Evolutionary conservation across 2,888 invertebrate genomes (phyloP), one percentile per base, ranked within the genome.

Genomic region (Nephrotoma guestfalica): DNA sequence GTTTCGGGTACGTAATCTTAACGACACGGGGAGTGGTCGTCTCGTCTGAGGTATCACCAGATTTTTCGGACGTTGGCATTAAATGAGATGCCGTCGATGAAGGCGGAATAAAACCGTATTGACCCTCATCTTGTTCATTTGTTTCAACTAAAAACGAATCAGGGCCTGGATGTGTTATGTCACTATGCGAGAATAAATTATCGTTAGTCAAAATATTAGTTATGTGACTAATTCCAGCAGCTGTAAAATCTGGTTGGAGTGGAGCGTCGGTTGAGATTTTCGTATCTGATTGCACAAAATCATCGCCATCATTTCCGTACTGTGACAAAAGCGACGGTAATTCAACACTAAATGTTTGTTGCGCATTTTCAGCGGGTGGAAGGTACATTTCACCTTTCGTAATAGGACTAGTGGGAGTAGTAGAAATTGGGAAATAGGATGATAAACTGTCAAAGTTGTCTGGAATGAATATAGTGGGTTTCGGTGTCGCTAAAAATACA

Each of bases 121-220:
- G 91, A 0, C 90, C 92, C 0, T 92, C 91, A 87, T 93, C 93
- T 87, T 92, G 92, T 0, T 93, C 93, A 43, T 93, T 91, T 30
- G 93, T 92, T 87, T 94, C 93, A 2, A 94, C 90, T 0, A 95
- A 89, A 86, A 94, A 92, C 0, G 95, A 94, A 87, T 95, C 95
- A 11, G 95, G 94, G 0, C 93, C 91, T 2, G 93, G 93, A 88
- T 94, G 93, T 6, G 93, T 93, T 51, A 94, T 94, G 43, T 93
- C 93, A 88, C 94, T 94, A 86, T 94, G 93, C 6, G 91, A 92
- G 86, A 91, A 92, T 87, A 93, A 93, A 87, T 92, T 92, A 0
- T 90, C 90, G 83, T 91, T 91, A 6, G 93, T 89, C 86, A 94
- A 88, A 0, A 93, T 91, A 88, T 93, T 93, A 0, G 94, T 92